phyloP scores from a whole-genome alignment of 2,888 invertebrate genomes.

The Branchellion lobata region DNA sequence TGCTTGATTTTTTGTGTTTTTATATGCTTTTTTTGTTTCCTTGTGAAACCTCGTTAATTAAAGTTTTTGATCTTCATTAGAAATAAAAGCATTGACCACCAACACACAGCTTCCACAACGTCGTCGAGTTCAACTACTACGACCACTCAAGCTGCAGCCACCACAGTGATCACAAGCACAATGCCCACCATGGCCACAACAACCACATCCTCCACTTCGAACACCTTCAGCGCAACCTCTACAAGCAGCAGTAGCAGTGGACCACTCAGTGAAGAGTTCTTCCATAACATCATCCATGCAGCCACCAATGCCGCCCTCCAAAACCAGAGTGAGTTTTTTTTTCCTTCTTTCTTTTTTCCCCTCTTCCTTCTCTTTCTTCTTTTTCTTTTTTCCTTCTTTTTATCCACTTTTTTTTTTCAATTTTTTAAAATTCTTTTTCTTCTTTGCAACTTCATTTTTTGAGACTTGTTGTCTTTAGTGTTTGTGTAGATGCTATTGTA shows the following conservation, averaged over 20 bases:
- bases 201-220: not conserved
- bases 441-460: too few species aligned
- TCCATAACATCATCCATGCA: conserved; percentile 66
- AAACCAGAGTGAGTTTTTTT: not conserved
- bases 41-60: too few species aligned
- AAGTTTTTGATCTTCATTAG: not conserved
- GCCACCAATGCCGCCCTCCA: conserved; percentile 51
- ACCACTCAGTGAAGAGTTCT: conserved; percentile 64
- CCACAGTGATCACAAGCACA: not conserved
- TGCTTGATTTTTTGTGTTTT: not conserved
- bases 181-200: not conserved
- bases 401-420: too few species aligned
- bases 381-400: too few species aligned
- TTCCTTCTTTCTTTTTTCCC: not conserved
- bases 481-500: too few species aligned
- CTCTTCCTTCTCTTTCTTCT: too few species aligned
- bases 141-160: not conserved
- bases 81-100: not conserved
- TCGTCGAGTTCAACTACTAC: conserved; percentile 9
- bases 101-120: too few species aligned
- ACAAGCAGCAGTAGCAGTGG: not conserved
- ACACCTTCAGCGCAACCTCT: not conserved
- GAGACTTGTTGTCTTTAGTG: too few species aligned
- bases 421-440: too few species aligned
- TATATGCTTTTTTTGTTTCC: too few species aligned